Base-by-base conservation (phyloP, 1,140 invertebrate genomes). In the Eulimnadia texana region DNA sequence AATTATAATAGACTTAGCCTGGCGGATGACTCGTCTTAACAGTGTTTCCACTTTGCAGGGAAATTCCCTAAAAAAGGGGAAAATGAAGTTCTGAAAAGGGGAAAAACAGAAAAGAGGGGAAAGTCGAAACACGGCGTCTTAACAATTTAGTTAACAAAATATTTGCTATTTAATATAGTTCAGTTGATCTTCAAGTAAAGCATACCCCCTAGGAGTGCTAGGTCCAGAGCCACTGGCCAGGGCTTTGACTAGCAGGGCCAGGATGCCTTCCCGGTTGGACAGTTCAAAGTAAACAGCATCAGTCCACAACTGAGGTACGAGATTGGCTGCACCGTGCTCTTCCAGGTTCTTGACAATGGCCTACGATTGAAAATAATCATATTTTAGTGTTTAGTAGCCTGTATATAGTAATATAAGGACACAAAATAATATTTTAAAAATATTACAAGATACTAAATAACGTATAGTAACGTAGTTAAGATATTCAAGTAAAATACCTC, bases 251-350 rank as follows among this genome's bases (percentile, higher is more conserved):
- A 84, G 68, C 16, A 71, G 68, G 25, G 75, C 72, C 0, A 85
- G 60, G 0, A 83, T 67, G 57, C 72, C 77, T 61, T 80, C 77
- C 50, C 81, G 73, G 60, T 74, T 70, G 0, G 74, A 75, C 50
- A 77, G 78, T 58, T 84, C 81, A 69, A 86, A 88, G 24, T 81
- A 74, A 0, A 84, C 73, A 65, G 89, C 79, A 68, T 91, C 86
- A 1, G 85, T 84, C 84, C 86, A 92, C 6, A 90, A 70, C 67
- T 79, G 78, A 1, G 86, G 83, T 55, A 92, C 71, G 27, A 84
- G 76, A 50, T 83, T 75, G 11, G 78, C 73, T 2, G 78, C 75
- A 2, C 78, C 78, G 68, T 80, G 78, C 9, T 80, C 63, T 66
- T 84, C 79, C 20, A 89, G 67, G n/a, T 78, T 71, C 64, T 79